Percentiles rank a stretch among this genome's conserved stretches.
Conservation (phyloP, 1,140 invertebrate species). For the Ridgeia piscesae region DNA sequence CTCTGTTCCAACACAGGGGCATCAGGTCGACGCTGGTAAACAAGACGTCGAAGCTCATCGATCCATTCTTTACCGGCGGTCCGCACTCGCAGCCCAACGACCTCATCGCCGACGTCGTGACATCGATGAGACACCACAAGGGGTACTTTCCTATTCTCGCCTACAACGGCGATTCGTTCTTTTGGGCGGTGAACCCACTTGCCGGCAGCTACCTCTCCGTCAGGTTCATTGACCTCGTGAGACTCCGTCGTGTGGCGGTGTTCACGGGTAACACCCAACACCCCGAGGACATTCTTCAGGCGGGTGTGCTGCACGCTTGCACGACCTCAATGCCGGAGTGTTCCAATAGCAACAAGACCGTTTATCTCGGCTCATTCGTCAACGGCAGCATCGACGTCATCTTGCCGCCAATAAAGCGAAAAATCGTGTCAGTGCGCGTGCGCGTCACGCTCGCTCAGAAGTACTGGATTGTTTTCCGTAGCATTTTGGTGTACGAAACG, state of each 20-base stretch:
- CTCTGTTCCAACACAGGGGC: conserved; percentile 55
- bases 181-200: background rate
- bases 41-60: background rate
- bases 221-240: background rate
- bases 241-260: background rate
- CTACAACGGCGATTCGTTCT: background rate
- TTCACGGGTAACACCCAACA: background rate
- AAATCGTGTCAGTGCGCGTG: background rate
- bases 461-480: background rate
- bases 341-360: background rate
- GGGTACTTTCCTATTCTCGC: background rate
- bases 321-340: background rate
- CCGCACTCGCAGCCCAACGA: background rate
- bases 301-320: background rate
- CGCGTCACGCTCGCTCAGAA: too few relatives aligned
- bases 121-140: background rate
- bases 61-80: background rate
- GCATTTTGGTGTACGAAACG: background rate
- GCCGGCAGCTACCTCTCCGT: background rate
- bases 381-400: background rate
- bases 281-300: background rate
- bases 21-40: conserved; percentile 43
- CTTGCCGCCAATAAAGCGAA: background rate
- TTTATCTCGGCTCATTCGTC: background rate
- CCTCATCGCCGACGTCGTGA: background rate